Evolutionary conservation across 2,113 vertebrate species (phyloP).

Genomic region (Oncorhynchus tshawytscha): DNA sequence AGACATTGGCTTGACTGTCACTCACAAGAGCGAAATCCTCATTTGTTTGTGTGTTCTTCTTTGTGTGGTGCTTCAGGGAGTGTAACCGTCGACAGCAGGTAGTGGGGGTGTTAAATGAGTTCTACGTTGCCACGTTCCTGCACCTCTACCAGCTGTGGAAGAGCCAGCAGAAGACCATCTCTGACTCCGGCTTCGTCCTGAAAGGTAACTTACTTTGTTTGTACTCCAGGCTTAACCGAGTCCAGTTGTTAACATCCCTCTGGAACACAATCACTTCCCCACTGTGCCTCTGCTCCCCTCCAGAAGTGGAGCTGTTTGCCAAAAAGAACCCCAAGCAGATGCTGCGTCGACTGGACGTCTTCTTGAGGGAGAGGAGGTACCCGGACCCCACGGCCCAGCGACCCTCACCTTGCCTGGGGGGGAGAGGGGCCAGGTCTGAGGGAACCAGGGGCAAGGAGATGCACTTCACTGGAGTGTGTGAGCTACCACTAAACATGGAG

Average conservation of each 20-base stretch:
- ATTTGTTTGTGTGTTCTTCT: too few species aligned
- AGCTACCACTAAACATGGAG: slow-evolving; percentile 75
- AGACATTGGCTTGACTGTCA: too few species aligned
- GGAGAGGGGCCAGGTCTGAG: slow-evolving; percentile 37
- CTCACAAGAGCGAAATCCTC: too few species aligned
- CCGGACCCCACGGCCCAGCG: slow-evolving; percentile 65
- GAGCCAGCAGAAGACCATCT: slow-evolving; percentile 81
- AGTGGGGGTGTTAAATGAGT: slow-evolving; percentile 87
- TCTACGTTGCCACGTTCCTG: slow-evolving; percentile 86
- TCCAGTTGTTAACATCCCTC: too few species aligned
- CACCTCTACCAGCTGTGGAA: slow-evolving; percentile 85
- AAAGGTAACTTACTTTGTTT: slow-evolving; percentile 76
- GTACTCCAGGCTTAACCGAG: background rate
- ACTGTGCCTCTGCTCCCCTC: slow-evolving; percentile 14
- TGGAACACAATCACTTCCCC: background rate
- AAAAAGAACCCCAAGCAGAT: slow-evolving; percentile 90
- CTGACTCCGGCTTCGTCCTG: slow-evolving; percentile 82
- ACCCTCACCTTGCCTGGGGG: slow-evolving; percentile 51
- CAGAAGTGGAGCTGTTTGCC: slow-evolving; percentile 87
- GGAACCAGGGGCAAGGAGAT: slow-evolving; percentile 69
- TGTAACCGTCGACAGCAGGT: slow-evolving; percentile 91
- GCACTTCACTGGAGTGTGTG: slow-evolving; percentile 84
- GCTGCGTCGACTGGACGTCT: slow-evolving; percentile 81
- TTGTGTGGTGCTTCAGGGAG: slow-evolving; percentile 72
- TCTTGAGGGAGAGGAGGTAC: slow-evolving; percentile 71